Evolutionary conservation across 2,888 invertebrate genomes (phyloP), one percentile per base, ranked within the genome.

Genomic region (Lasioglossum vierecki): DNA sequence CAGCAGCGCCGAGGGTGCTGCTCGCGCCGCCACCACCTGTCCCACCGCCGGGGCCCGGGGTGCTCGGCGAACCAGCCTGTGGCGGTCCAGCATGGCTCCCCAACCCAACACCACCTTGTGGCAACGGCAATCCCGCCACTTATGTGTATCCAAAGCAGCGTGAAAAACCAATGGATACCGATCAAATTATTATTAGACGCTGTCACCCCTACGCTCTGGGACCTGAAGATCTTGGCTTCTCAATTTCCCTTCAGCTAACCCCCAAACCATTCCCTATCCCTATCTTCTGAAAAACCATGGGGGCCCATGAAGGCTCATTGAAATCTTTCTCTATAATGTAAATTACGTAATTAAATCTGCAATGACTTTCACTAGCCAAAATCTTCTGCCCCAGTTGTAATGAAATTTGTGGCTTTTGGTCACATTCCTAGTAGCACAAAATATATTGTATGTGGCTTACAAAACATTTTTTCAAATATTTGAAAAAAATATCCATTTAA

Each of bases 101-200:
- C 79, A 88, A 96, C 94, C 96, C 96, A 94, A 96, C 96, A 95
- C 96, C 96, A 93, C 96, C 96, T 89, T 96, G 95, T 30, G 96
- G 95, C 86, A 95, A 95, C 88, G 96, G 95, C 90, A 95, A 93
- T 89, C 95, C 95, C 91, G 95, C 93, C 88, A 94, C 95, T 63
- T 95, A 30, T 30, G 80, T 89, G 79, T 11, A 76, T 57, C 88
- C 83, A 57, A 63, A 77, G 89, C 89, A 89, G 89, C 89, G 76
- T 89, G 84, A 88, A 89, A 86, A 86, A 76, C 4, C 49, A 81
- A 84, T 68, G 53, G 13, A 75, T 66, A 63, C 41, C 79, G 72
- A 49, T 85, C 70, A 76, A 84, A 60, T 57, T 85, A 83, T 75
- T 75, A 63, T 83, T 78, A 0, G 11, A 26, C 22, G 22, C 2